Percentiles rank a stretch among this genome's conserved stretches.
Conservation (phyloP, 2,888 invertebrate genomes). For the Ashinkailepas kermadecensis region DNA sequence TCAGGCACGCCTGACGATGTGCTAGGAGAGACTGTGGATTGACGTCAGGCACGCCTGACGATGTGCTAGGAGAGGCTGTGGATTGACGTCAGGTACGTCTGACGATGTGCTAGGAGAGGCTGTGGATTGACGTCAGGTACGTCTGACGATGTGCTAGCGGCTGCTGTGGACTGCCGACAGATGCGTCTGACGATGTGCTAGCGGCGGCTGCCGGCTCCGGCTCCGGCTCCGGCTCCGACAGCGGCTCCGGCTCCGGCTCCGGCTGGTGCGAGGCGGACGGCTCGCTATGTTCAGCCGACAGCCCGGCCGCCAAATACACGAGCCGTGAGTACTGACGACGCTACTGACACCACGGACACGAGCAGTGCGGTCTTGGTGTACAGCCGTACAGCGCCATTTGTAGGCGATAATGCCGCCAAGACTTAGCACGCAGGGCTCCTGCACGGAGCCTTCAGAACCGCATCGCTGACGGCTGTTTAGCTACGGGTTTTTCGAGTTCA, state of each 20-base stretch:
- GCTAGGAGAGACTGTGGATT: neutral
- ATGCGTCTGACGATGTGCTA: neutral
- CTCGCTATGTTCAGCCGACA: neutral
- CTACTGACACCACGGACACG: too few species aligned
- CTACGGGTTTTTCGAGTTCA: too few species aligned
- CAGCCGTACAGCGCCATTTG: too few species aligned
- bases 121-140: too few species aligned
- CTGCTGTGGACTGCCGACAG: neutral
- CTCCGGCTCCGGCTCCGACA: too few species aligned
- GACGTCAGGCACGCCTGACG: neutral
- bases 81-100: too few species aligned
- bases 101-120: neutral
- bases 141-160: neutral
- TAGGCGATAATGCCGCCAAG: too few species aligned
- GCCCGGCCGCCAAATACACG: neutral
- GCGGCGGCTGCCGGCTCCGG: neutral
- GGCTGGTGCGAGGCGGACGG: neutral
- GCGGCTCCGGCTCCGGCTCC: neutral
- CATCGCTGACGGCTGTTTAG: too few species aligned
- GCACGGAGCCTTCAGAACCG: too few species aligned
- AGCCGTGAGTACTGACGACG: neutral
- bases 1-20: neutral
- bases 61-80: neutral
- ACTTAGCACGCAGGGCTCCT: too few species aligned
- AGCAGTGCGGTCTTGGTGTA: too few species aligned